Base-by-base conservation (phyloP, 2,888 invertebrate species). In the Mellilla xanthometata region DNA sequence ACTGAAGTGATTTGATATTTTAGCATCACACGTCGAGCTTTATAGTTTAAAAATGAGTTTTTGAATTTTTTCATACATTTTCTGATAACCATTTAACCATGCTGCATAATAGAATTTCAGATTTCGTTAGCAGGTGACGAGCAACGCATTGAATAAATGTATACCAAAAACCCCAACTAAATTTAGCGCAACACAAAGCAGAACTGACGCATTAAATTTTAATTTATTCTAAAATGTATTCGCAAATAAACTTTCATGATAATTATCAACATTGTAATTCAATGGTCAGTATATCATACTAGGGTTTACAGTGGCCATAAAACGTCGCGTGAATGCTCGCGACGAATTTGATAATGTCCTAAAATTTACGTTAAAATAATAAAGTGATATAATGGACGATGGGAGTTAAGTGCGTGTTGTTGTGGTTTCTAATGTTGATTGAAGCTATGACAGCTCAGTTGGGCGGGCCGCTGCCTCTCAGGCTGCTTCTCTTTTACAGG, bases 281-380 rank as follows among this genome's bases (percentile, higher is more conserved):
- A 68, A 71, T 67, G 73, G 72, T 58, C 56, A 60, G 30, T 56
- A 45, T 46, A 49, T 54, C 49, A 58, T 48, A 61, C 46, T 54
- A 60, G 49, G 55, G 52, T 58, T 64, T 62, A 65, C 60, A 61
- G 56, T 52, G 52, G 51, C 47, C 52, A 58, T 70, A 57, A 63
- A 63, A 57, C 27, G 63, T 71, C 58, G 68, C 73, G 72, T 72
- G 75, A 70, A 72, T 66, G 67, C 63, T 62, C 58, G 64, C 66
- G 70, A 76, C 76, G 69, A 70, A 73, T 75, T 74, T 74, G 64
- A 72, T 73, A 68, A 69, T 65, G 65, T 72, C 62, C 72, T 68
- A 64, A 73, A 76, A 76, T 76, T 75, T 77, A 71, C 64, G 72
- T 65, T 69, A 60, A 65, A 76, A 74, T 68, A 69, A 73, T 72